Evolutionary conservation across 1,140 invertebrate genomes (phyloP).

Genomic region (Diachasma alloeum): DNA sequence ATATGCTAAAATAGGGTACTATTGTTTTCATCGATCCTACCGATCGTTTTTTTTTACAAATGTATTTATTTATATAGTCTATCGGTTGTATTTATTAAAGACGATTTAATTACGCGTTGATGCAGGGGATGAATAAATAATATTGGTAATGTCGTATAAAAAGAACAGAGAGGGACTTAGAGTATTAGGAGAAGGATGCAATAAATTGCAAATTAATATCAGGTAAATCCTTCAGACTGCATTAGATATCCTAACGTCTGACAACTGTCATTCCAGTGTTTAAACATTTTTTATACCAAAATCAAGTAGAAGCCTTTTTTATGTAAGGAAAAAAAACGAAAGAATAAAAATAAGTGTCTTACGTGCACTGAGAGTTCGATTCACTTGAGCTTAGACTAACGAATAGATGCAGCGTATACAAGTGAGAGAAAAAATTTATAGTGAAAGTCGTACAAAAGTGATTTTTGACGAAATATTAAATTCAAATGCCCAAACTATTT

Average conservation of each 20-base stretch:
- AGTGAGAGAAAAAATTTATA: not conserved
- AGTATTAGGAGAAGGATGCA: constrained; percentile 5
- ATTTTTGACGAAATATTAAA: not conserved
- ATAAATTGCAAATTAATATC: constrained; percentile 9
- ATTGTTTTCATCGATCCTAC: not conserved
- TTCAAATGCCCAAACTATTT: constrained; percentile 6
- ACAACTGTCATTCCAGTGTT: constrained; percentile 57
- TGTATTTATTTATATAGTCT: constrained; percentile 64
- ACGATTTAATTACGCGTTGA: constrained; percentile 58
- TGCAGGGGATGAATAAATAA: not conserved
- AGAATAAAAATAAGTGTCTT: constrained; percentile 55
- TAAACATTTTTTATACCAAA: constrained; percentile 45
- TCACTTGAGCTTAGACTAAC: constrained; percentile 20
- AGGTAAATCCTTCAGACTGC: constrained; percentile 34
- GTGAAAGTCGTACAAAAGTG: constrained; percentile 6
- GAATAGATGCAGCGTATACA: not conserved
- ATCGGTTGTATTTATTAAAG: constrained; percentile 62
- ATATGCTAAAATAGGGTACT: not conserved
- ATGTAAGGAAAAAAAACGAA: not conserved
- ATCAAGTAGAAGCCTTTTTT: constrained; percentile 41
- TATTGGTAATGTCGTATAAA: not conserved
- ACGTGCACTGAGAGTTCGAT: constrained; percentile 27
- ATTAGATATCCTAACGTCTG: constrained; percentile 44
- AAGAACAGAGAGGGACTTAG: not conserved
- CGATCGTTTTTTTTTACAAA: constrained; percentile 25